Base-by-base conservation (phyloP, 2,888 invertebrate species). In the Plagiodera versicolora region DNA sequence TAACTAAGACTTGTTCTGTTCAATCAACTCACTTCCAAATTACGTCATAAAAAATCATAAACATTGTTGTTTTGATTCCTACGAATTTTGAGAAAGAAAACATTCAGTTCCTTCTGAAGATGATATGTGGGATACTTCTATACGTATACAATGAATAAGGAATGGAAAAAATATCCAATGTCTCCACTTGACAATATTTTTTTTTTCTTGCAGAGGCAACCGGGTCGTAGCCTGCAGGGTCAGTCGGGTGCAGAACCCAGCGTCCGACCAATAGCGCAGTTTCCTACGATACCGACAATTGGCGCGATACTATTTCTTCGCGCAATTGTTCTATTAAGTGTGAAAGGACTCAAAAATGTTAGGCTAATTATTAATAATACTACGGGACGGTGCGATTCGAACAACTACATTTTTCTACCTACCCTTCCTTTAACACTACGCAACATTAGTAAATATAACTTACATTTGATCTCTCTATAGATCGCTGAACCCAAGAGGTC, bases 171-270 rank as follows among this genome's bases (percentile, higher is more conserved):
- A n/a, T n/a, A n/a, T n/a, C n/a, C n/a, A n/a, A n/a, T n/a, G n/a
- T n/a, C n/a, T n/a, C n/a, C 19, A 46, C n/a, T 46, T 30, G 11
- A 49, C 30, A 45, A 11, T 10, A n/a, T 20, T 9, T 61, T 56
- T 60, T 49, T 58, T 62, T 66, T 65, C 60, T 73, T 75, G 47
- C 79, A 84, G 83, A 81, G 82, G 82, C 81, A 81, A 81, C 81
- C 82, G 83, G 83, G 83, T 83, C 84, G 82, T 80, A 83, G 83
- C 83, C 83, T 83, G 84, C 84, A 84, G 84, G 84, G 84, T 84
- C 83, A 82, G 83, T 72, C 79, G 78, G 77, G 77, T 70, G 79
- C 73, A 73, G 79, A 79, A 80, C 78, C 79, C 80, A 80, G 75
- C 80, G 74, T 76, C 77, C 76, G 79, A 72, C 76, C 73, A 69